phyloP scores from a whole-genome alignment of 2,888 invertebrate genomes.

The Antitype chi region DNA sequence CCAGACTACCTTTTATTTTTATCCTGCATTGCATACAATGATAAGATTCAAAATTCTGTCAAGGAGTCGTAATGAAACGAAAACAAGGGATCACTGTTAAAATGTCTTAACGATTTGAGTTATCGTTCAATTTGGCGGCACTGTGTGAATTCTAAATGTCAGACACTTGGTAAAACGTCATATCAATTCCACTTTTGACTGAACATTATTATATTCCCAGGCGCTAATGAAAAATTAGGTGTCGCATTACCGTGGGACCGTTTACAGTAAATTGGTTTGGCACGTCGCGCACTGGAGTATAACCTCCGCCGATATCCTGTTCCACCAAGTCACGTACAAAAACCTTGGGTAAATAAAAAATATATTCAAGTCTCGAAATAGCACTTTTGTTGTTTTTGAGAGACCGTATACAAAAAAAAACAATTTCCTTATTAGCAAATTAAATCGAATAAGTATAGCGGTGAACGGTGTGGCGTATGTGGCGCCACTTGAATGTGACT shows the following conservation, averaged over 20 bases:
- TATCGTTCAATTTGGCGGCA: neutral
- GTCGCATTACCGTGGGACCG: constrained; percentile 77
- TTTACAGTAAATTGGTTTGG: constrained; percentile 75
- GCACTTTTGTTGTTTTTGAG: constrained; percentile 42
- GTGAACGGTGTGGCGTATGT: constrained; percentile 13
- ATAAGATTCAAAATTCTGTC: neutral
- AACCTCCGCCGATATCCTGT: constrained; percentile 74
- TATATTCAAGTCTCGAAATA: constrained; percentile 18
- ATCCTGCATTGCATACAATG: too few relatives aligned
- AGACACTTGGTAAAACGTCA: neutral
- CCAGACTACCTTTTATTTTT: neutral
- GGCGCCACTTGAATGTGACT: constrained; percentile 4
- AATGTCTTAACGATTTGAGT: neutral
- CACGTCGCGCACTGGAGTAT: constrained; percentile 74
- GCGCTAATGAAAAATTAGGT: constrained; percentile 67
- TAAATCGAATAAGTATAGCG: constrained; percentile 37
- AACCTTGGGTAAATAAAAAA: constrained; percentile 55
- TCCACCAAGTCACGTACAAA: constrained; percentile 68
- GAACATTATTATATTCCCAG: constrained; percentile 55
- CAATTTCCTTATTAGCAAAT: constrained; percentile 58
- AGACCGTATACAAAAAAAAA: constrained; percentile 30
- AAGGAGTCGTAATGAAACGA: neutral
- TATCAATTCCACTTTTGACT: constrained; percentile 1
- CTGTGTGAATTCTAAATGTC: neutral
- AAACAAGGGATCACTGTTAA: neutral